Conservation (phyloP, 2,797 vertebrate genomes). For the Siniperca undulata region DNA sequence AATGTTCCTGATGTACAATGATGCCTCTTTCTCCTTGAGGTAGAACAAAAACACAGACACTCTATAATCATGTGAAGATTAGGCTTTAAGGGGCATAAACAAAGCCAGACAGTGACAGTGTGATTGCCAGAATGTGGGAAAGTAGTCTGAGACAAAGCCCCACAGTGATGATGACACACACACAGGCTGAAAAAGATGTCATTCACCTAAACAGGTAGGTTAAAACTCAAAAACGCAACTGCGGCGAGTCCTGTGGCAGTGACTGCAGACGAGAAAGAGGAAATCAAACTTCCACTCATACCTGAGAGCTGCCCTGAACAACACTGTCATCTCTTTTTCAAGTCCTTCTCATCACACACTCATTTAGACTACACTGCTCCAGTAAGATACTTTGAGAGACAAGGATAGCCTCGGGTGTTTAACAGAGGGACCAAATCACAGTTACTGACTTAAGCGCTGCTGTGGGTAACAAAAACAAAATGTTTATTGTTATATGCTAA, state of each 20-base stretch:
- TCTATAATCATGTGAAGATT: slow-evolving; percentile 80
- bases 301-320: neutral
- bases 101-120: slow-evolving; percentile 69
- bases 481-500: neutral
- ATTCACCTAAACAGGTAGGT: slow-evolving; percentile 29
- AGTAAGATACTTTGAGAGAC: neutral
- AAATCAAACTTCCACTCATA: slow-evolving; percentile 1
- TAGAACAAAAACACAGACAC: slow-evolving; percentile 74
- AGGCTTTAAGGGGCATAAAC: slow-evolving; percentile 69
- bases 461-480: slow-evolving; percentile 4
- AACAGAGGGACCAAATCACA: slow-evolving; percentile 10
- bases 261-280: neutral
- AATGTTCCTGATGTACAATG: slow-evolving; percentile 52
- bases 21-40: slow-evolving; percentile 70
- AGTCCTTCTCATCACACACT: neutral
- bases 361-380: neutral
- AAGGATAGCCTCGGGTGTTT: slow-evolving; percentile 12
- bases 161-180: slow-evolving; percentile 38
- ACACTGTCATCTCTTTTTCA: neutral
- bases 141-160: slow-evolving; percentile 60
- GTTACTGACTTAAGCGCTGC: slow-evolving; percentile 3
- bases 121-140: slow-evolving; percentile 73
- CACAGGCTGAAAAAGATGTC: slow-evolving; percentile 3
- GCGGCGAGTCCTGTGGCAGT: neutral
- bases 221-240: neutral